Evolutionary conservation across 23 tunicate genomes (phyloP), one percentile per base, ranked within the genome.

Genomic region (Styela clava): DNA sequence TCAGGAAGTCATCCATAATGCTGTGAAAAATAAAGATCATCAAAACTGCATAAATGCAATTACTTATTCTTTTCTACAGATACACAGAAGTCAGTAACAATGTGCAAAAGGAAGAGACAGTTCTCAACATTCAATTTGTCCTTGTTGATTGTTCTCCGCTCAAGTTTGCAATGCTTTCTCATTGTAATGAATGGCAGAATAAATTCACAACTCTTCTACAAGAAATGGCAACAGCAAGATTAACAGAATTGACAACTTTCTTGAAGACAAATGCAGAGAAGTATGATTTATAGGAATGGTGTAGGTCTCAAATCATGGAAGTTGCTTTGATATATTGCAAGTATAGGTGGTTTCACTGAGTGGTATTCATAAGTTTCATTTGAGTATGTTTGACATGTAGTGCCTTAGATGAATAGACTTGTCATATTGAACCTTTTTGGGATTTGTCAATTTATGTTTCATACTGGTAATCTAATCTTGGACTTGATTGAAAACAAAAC

Each of bases 131-230:
- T 52, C 90, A 95, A 32, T 95, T 95, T 64, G 92, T 95, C 22
- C 86, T 95, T 52, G 78, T 95, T 30, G 99, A 95, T 69, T 89
- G 95, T 79, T 78, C 90, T 30, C 91, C 99, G 18, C 87, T 95
- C 33, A 95, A 95, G 80, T 88, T 95, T 68, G 87, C 99, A 20
- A 72, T 95, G 44, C 74, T 88, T 18, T 84, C 95, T 0, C 99
- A 95, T 56, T 95, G 99, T 69, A 85, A 85, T 69, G 99, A 95
- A 62, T 95, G 99, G 99, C 99, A 88, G 88, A 89, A 90, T 74
- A 95, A 86, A 68, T 95, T 95, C 81, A 95, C 99, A n/a, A 85
- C 95, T 28, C 79, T 95, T 18, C 88, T 95, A 31, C 82, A 74
- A 36, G 85, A 86, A n/a, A 88, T 88, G 95, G 99, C 99, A 3